phyloP scores from a whole-genome alignment of 1,140 invertebrate species.

The Drosophila seguyi region DNA sequence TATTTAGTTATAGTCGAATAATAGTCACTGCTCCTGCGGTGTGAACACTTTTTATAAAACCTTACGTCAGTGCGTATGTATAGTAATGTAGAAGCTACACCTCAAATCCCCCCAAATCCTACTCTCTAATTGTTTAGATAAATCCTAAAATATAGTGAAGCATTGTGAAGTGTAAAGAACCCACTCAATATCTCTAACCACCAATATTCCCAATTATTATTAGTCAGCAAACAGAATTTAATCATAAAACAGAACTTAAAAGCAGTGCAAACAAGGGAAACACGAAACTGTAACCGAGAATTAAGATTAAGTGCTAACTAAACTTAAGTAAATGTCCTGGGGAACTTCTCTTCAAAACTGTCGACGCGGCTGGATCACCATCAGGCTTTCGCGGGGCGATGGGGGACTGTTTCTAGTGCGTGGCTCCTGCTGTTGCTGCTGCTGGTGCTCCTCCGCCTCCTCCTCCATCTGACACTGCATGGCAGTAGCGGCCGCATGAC shows the following conservation, averaged over 20 bases:
- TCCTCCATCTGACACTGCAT: slow-evolving; percentile 1
- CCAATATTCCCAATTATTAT: background rate
- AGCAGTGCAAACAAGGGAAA: slow-evolving; percentile 16
- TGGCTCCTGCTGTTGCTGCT: background rate
- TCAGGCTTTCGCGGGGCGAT: slow-evolving; percentile 14
- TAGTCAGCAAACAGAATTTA: slow-evolving; percentile 25
- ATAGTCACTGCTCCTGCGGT: slow-evolving; percentile 25
- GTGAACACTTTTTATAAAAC: slow-evolving; percentile 19
- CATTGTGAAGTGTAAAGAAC: background rate
- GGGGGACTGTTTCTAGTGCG: slow-evolving; percentile 5
- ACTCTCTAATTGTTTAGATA: background rate
- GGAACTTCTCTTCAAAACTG: slow-evolving; percentile 2
- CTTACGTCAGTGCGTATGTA: slow-evolving; percentile 23
- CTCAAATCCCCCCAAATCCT: background rate
- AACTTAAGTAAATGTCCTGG: slow-evolving; percentile 1
- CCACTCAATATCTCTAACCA: background rate
- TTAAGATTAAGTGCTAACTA: slow-evolving; percentile 20
- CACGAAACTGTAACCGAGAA: slow-evolving; percentile 6
- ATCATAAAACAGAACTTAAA: slow-evolving; percentile 32
- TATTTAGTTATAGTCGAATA: slow-evolving; percentile 47
- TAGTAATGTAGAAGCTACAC: slow-evolving; percentile 1
- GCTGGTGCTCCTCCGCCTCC: no score
- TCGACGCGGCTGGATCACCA: slow-evolving; percentile 13
- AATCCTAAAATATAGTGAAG: slow-evolving; percentile 6
- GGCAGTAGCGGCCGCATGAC: background rate